Evolutionary conservation across 1,140 invertebrate genomes (phyloP).

Genomic region (Agraylea sexmaculata): DNA sequence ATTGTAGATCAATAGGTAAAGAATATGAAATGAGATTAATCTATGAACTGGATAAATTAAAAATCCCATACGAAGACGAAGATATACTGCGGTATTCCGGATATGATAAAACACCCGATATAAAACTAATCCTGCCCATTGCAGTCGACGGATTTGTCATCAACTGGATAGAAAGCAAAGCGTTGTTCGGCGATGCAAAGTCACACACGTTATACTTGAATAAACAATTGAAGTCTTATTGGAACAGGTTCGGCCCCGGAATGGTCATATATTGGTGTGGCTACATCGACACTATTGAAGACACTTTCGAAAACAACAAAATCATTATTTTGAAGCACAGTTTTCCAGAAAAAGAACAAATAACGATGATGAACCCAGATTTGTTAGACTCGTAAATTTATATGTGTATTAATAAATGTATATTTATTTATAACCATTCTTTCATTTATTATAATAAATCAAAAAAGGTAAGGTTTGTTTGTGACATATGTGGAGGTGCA

Average conservation of each 20-base stretch:
- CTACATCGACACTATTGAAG: constrained; percentile 53
- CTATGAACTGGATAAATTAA: constrained; percentile 32
- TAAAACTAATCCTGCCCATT: constrained; percentile 83
- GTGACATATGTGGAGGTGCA: no score
- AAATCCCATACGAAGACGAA: constrained; percentile 63
- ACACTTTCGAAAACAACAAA: constrained; percentile 36
- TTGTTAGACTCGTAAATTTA: constrained; percentile 7
- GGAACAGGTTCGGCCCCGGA: constrained; percentile 89
- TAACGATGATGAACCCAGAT: constrained; percentile 23
- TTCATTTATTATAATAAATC: no score
- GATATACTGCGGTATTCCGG: constrained; percentile 65
- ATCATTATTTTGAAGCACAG: constrained; percentile 29
- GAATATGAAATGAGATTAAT: constrained; percentile 38
- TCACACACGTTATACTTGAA: constrained; percentile 75
- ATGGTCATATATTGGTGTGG: constrained; percentile 96
- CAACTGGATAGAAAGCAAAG: constrained; percentile 96
- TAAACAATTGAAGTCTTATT: constrained; percentile 81
- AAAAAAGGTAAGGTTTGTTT: no score
- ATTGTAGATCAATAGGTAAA: constrained; percentile 35
- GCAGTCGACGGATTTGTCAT: constrained; percentile 75
- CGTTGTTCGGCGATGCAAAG: constrained; percentile 76
- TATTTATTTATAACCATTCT: no score
- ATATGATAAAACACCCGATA: constrained; percentile 92
- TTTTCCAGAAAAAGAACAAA: constrained; percentile 27
- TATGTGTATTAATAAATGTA: no score